phyloP scores from a whole-genome alignment of 2,888 invertebrate species.

The Meandrusa payeni region DNA sequence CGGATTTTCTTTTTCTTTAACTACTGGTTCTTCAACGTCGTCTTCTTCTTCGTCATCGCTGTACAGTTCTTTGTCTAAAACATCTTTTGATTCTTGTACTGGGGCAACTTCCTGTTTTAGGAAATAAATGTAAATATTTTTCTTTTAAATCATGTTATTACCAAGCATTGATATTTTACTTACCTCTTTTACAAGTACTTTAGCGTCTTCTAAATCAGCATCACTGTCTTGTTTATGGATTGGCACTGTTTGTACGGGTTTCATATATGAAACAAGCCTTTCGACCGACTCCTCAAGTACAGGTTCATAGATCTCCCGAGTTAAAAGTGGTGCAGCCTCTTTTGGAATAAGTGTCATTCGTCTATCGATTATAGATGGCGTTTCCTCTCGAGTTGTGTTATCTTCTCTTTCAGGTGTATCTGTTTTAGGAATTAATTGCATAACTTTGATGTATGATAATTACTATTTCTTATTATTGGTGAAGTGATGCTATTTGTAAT shows the following conservation, averaged over 20 bases:
- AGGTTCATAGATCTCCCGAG: slow-evolving; percentile 27
- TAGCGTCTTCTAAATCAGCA: slow-evolving; percentile 45
- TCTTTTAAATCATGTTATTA: slow-evolving; percentile 26
- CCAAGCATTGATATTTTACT: slow-evolving; percentile 33
- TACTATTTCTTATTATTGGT: too few species aligned
- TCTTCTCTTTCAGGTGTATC: slow-evolving; percentile 53
- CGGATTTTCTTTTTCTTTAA: slow-evolving; percentile 41
- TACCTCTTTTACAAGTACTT: slow-evolving; percentile 30
- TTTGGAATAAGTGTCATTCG: slow-evolving; percentile 68
- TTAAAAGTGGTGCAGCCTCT: slow-evolving; percentile 44
- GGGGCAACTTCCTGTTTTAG: slow-evolving; percentile 35
- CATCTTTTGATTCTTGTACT: slow-evolving; percentile 30
- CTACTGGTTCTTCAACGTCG: slow-evolving; percentile 53
- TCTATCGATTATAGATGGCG: slow-evolving; percentile 53
- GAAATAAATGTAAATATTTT: slow-evolving; percentile 28
- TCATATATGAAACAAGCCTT: slow-evolving; percentile 36
- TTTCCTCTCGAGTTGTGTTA: slow-evolving; percentile 50
- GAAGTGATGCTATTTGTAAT: too few species aligned
- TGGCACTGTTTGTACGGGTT: slow-evolving; percentile 39
- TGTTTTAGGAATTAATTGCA: slow-evolving; percentile 42
- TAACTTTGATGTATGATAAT: slow-evolving; percentile 16
- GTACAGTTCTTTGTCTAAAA: slow-evolving; percentile 54
- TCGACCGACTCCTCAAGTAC: slow-evolving; percentile 27
- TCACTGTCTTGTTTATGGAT: slow-evolving; percentile 43
- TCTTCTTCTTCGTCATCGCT: slow-evolving; percentile 56